Percentiles rank a stretch among this genome's conserved stretches.
Conservation (phyloP, 2,113 vertebrate genomes). For the Varanus salvator region DNA sequence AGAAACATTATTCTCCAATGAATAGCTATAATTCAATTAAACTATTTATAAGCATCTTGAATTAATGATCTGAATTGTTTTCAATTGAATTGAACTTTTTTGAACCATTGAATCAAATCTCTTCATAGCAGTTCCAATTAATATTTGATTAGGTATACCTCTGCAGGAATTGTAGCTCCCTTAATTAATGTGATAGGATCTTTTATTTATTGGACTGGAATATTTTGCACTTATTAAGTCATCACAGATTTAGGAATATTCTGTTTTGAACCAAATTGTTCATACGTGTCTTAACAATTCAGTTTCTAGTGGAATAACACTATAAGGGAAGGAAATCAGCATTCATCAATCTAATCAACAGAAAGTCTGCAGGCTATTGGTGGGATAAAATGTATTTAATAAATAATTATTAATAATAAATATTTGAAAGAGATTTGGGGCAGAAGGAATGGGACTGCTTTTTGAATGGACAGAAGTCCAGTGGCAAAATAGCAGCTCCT, state of each 20-base stretch:
- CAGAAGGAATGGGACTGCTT: neutral
- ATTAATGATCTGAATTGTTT: conserved; percentile 19
- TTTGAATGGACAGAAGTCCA: neutral
- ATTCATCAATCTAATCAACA: no score
- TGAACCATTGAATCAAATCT: conserved; percentile 17
- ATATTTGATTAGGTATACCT: conserved; percentile 23
- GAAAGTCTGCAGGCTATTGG: no score
- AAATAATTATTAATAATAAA: no score
- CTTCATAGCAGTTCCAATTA: conserved; percentile 14
- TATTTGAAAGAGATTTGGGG: neutral
- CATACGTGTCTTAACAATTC: neutral
- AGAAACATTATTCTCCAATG: neutral
- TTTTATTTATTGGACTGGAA: neutral
- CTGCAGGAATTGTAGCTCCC: conserved; percentile 1
- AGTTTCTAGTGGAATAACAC: no score
- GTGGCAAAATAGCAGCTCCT: no score
- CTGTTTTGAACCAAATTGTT: neutral
- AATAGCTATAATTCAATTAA: conserved; percentile 23
- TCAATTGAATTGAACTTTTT: conserved; percentile 21
- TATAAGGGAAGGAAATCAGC: neutral
- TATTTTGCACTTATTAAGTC: neutral
- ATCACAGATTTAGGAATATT: conserved; percentile 2
- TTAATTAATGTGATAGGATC: conserved; percentile 21
- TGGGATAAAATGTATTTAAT: no score
- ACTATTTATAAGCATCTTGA: conserved; percentile 11